Conservation (phyloP, 2,113 vertebrate species). For the Girardinichthys multiradiatus region DNA sequence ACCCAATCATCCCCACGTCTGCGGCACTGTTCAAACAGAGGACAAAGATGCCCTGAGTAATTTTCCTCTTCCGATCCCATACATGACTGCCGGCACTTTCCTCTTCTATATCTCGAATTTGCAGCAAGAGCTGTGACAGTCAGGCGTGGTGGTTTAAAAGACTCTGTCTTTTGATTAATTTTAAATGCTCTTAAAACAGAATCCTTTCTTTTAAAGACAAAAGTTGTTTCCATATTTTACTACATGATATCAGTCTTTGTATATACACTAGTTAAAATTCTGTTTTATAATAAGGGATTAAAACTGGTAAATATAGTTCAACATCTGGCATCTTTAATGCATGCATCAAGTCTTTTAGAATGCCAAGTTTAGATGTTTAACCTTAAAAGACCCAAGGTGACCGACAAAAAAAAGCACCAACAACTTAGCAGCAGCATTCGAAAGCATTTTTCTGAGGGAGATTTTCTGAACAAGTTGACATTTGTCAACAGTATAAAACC, state of each 20-base stretch:
- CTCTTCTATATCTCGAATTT: constrained; percentile 59
- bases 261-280: constrained; percentile 17
- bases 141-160: constrained; percentile 60
- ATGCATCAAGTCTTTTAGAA: constrained; percentile 9
- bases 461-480: neutral
- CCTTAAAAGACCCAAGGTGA: neutral
- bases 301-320: constrained; percentile 8
- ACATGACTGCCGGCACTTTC: constrained; percentile 56
- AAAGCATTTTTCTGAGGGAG: neutral
- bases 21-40: constrained; percentile 69
- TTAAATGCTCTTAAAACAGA: constrained; percentile 69
- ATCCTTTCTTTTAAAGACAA: constrained; percentile 20
- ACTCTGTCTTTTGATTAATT: constrained; percentile 73
- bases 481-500: neutral
- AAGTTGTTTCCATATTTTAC: constrained; percentile 27
- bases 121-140: constrained; percentile 39
- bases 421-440: neutral
- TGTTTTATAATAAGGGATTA: constrained; percentile 25
- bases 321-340: constrained; percentile 22
- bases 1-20: constrained; percentile 3
- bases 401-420: neutral
- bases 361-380: constrained; percentile 14
- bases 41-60: constrained; percentile 70
- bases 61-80: constrained; percentile 54
- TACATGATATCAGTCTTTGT: constrained; percentile 19